phyloP scores from a whole-genome alignment of 2,797 vertebrate species.

The Catharus ustulatus region DNA sequence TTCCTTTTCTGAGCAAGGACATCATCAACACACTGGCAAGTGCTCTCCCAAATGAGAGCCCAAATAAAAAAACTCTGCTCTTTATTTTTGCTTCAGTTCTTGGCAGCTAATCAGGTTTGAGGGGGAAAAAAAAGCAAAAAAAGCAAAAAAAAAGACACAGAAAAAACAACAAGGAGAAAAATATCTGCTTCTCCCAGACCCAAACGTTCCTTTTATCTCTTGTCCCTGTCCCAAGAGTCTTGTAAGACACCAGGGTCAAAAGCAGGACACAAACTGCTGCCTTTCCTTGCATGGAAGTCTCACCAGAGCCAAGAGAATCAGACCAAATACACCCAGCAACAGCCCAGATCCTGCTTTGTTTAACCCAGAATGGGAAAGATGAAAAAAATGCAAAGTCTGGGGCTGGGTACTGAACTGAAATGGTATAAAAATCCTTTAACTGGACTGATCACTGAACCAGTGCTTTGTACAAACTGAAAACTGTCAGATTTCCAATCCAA shows the following conservation, averaged over 20 bases:
- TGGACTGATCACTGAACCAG: neutral
- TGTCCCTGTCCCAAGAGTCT: neutral
- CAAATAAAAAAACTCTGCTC: neutral
- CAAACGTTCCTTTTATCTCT: slow-evolving; percentile 14
- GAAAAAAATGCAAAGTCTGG: neutral
- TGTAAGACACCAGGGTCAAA: neutral
- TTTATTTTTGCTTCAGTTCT: neutral
- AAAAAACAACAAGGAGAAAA: neutral
- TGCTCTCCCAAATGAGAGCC: neutral
- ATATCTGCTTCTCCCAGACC: neutral
- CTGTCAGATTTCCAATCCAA: neutral
- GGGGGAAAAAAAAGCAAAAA: neutral
- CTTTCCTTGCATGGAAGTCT: neutral
- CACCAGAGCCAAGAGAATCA: neutral
- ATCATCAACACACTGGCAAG: neutral
- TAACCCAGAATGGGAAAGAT: neutral
- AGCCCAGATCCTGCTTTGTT: neutral
- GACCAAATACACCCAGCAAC: neutral
- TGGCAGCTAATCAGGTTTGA: neutral
- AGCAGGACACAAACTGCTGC: neutral
- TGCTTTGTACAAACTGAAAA: neutral
- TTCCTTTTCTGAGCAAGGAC: neutral
- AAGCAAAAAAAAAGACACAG: neutral
- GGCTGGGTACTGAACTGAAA: neutral
- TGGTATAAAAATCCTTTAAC: neutral